Conservation (phyloP, 2,888 invertebrate species). For the Mylabris sibirica region DNA sequence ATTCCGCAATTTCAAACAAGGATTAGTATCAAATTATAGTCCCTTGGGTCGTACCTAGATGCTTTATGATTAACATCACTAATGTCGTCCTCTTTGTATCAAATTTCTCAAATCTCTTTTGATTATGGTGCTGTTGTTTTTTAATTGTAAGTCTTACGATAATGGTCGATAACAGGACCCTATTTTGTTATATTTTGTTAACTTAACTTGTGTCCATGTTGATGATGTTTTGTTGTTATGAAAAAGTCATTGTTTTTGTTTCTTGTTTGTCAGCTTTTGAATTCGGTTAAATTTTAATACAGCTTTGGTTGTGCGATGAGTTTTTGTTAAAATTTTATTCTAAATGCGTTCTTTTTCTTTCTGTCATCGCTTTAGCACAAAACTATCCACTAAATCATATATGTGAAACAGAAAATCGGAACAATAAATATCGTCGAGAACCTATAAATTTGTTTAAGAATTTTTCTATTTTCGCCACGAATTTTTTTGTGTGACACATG, state of each 20-base stretch:
- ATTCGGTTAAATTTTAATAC: not conserved
- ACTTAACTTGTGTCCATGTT: not conserved
- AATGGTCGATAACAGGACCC: not conserved
- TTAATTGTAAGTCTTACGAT: too few species aligned
- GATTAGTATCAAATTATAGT: not conserved
- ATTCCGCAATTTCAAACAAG: not conserved
- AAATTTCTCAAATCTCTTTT: not conserved
- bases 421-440: not conserved
- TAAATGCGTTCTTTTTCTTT: not conserved
- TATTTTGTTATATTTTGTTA: not conserved
- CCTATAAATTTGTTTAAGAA: constrained; percentile 1
- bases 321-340: not conserved
- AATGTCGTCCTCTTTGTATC: too few species aligned
- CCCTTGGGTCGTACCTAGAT: not conserved
- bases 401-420: not conserved
- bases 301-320: not conserved
- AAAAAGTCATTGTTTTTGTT: not conserved
- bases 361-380: not conserved
- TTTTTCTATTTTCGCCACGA: too few species aligned
- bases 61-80: not conserved
- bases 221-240: not conserved
- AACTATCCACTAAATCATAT: constrained; percentile 11
- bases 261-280: not conserved
- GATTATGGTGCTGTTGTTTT: not conserved
- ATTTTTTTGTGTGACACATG: not conserved